Conservation (phyloP, 2,888 invertebrate genomes). For the Pyrgus malvae region DNA sequence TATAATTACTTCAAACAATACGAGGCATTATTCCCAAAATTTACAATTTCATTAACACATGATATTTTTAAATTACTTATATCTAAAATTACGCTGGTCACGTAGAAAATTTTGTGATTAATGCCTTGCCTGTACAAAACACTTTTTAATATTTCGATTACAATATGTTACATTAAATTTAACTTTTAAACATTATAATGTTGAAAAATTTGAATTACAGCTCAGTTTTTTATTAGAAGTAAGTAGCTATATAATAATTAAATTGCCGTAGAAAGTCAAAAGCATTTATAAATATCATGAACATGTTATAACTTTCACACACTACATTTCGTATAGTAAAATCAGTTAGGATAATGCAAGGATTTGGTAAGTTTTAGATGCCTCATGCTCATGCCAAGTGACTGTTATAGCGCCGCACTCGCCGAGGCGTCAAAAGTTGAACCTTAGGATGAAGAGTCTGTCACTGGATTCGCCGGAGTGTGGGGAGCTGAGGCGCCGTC, state of each 20-base stretch:
- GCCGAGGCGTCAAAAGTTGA: conserved; percentile 96
- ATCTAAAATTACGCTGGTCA: neutral
- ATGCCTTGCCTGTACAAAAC: neutral
- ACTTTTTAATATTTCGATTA: neutral
- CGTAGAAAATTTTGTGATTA: conserved; percentile 12
- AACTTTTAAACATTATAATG: too few relatives aligned
- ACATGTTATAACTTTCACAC: conserved; percentile 3
- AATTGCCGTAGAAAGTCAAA: neutral
- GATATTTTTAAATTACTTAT: neutral
- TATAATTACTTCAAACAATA: conserved; percentile 22
- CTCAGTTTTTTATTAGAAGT: neutral
- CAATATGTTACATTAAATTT: neutral
- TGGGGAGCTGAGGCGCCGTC: conserved; percentile 89
- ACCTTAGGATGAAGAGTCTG: conserved; percentile 98
- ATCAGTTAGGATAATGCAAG: conserved; percentile 1
- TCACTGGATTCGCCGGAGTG: conserved; percentile 98
- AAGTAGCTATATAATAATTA: neutral
- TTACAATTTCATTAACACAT: neutral
- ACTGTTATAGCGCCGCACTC: conserved; percentile 94
- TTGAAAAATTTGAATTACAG: too few relatives aligned
- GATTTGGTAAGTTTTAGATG: conserved; percentile 32
- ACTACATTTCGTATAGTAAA: neutral
- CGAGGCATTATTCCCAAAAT: conserved; percentile 16
- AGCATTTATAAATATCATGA: conserved; percentile 7
- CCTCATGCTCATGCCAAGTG: conserved; percentile 59